A percentile compares a stretch with the other conserved stretches of the same genome.
Evolutionary conservation across 2,888 invertebrate genomes (phyloP).

Genomic region (Theretra japonica): DNA sequence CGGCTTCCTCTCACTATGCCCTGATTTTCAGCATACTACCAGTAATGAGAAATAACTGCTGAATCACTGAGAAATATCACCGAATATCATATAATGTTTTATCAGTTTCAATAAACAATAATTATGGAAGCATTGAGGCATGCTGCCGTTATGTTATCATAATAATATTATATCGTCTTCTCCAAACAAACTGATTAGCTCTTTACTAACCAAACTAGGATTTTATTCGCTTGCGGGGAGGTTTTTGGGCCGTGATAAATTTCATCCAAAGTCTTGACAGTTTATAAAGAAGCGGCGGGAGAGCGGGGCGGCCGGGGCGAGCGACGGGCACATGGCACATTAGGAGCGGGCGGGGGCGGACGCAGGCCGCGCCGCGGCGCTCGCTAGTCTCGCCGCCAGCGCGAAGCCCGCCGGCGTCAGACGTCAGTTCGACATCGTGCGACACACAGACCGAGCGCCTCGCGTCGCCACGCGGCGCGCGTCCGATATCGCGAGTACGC

Average conservation of each 20-base stretch:
- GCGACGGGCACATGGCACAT: slow-evolving; percentile 52
- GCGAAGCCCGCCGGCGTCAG: slow-evolving; percentile 60
- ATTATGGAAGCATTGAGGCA: background rate
- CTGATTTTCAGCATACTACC: slow-evolving; percentile 34
- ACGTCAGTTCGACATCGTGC: slow-evolving; percentile 76
- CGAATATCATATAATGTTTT: background rate
- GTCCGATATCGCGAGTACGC: slow-evolving; percentile 59
- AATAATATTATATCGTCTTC: background rate
- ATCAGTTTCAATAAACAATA: background rate
- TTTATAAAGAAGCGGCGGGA: slow-evolving; percentile 45
- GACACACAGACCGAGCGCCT: slow-evolving; percentile 77
- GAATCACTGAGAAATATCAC: background rate
- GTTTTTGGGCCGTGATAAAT: slow-evolving; percentile 66
- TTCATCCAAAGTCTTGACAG: slow-evolving; percentile 58
- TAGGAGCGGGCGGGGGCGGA: slow-evolving; percentile 72
- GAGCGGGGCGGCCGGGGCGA: slow-evolving; percentile 60
- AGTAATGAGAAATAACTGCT: slow-evolving; percentile 21
- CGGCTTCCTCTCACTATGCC: slow-evolving; percentile 44
- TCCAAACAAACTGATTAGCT: slow-evolving; percentile 1
- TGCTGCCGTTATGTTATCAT: background rate
- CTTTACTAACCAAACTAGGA: background rate
- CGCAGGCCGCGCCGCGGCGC: slow-evolving; percentile 71
- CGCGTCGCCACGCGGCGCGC: slow-evolving; percentile 66
- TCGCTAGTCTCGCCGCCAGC: slow-evolving; percentile 45
- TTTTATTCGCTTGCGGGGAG: slow-evolving; percentile 37